Evolutionary conservation across 2,797 vertebrate species (phyloP), one percentile per base, ranked within the genome.

Genomic region (Tauraco hartlaubi): DNA sequence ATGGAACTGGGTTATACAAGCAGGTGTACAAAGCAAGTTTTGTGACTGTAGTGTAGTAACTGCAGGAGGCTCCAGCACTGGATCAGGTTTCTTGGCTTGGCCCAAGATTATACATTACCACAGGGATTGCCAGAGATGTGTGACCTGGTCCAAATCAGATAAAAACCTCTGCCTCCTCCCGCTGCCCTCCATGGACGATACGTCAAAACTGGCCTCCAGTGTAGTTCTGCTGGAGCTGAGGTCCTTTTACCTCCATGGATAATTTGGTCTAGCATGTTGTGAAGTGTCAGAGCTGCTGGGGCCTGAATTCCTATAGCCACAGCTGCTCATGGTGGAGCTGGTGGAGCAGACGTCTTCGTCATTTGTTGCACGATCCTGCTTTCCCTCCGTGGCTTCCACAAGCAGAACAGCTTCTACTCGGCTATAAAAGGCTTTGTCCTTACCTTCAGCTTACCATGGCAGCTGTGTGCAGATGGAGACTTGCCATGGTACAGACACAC

Each of bases 251-350:
- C 20, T 68, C 55, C 1, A 0, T 4, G 5, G 62, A 55, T 44
- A 49, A 46, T 56, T 86, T 84, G 41, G 33, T 69, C 22, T 15
- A 1, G 23, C 3, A 2, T 75, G 58, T 26, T 72, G 39, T 2
- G 6, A 41, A 33, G 31, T 14, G 66, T 84, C 43, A 41, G 51
- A 73, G 35, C 33, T 2, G 4, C 37, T 0, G 1, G 37, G 35
- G 33, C 39, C 73, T 51, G 52, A 56, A 69, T 55, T 81, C n/a
- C 41, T 9, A 0, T 2, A 15, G 35, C 28, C 55, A 52, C 51
- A 78, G 85, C 0, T 11, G 31, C 56, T 51, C 0, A 0, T 0
- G 0, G 3, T 22, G 35, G 68, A 75, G 49, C 31, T 94, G 88
- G n/a, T 4, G 8, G 52, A 69, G 17, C 59, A 75, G 11, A 13